Conservation (phyloP, 2,888 invertebrate species). For the Philereme transversata region DNA sequence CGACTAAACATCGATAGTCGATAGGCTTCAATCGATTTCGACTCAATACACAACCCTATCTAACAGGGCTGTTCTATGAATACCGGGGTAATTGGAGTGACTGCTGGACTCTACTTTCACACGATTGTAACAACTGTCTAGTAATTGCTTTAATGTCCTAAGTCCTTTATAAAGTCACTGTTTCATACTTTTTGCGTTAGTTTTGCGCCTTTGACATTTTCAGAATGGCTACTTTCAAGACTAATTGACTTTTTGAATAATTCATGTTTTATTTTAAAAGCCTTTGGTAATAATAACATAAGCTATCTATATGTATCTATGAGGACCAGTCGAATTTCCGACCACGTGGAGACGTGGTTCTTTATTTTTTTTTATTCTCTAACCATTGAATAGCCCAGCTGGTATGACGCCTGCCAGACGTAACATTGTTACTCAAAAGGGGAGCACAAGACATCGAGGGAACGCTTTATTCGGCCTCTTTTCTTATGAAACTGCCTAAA, state of each 20-base stretch:
- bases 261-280: constrained; percentile 17
- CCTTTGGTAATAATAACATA: constrained; percentile 38
- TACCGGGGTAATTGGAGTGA: constrained; percentile 71
- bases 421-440: constrained; percentile 72
- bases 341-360: constrained; percentile 68
- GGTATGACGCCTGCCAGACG: constrained; percentile 68
- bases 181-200: constrained; percentile 43
- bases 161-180: constrained; percentile 40
- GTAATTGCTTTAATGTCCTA: constrained; percentile 45
- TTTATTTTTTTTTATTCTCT: constrained; percentile 43
- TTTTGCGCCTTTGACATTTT: constrained; percentile 52
- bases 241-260: constrained; percentile 35
- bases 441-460: constrained; percentile 68
- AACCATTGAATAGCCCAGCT: constrained; percentile 76
- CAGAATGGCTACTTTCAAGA: constrained; percentile 42
- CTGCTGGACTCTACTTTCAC: constrained; percentile 73
- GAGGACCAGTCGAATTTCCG: constrained; percentile 62
- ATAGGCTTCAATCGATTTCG: constrained; percentile 27
- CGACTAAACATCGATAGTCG: constrained; percentile 37
- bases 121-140: constrained; percentile 58
- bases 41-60: constrained; percentile 47
- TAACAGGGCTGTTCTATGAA: constrained; percentile 66
- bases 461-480: constrained; percentile 54
- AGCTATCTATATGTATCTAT: constrained; percentile 31
- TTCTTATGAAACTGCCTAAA: constrained; percentile 39